Evolutionary conservation across 30 jellyfish, hydroid and myxozoan species (phyloP), one percentile per base, ranked within the genome.

Genomic region (Aurelia aurita complex sp. Pacific): DNA sequence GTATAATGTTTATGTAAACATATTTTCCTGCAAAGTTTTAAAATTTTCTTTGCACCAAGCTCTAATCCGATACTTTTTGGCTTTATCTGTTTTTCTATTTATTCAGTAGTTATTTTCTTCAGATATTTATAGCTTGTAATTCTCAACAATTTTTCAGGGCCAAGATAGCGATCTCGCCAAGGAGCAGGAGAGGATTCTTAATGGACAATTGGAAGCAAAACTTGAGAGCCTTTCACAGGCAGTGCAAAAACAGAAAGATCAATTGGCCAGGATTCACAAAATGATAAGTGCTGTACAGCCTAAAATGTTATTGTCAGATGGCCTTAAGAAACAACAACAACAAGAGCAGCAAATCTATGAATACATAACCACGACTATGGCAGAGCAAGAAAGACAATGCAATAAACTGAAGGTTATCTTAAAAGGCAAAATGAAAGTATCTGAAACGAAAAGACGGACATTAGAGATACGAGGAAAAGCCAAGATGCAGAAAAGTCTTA

Each of bases 341-440:
- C 82, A 82, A 60, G 85, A 82, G 52, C 74, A 69, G 52, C 91
- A 82, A 63, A 82, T 82, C 1, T 71, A 54, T 60, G 91, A 82
- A 2, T 75, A 76, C 43, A 33, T 82, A 15, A 33, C 71, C 38
- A 36, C 71, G 62, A 82, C 77, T 16, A 50, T 82, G n/a, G 79
- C 71, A 16, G 91, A 82, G 62, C 91, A 82, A 53, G 74, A 61
- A 42, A 82, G 71, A 32, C 91, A 82, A 42, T 69, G 91, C 85
- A 57, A 40, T 68, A 82, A 71, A 64, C 67, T 82, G 73, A 71
- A 53, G 36, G 38, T 33, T 52, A 34, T 73, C 4, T 57, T 82
- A 2, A 85, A 82, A 13, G 80, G 85, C 12, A 82, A 82, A 71
- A 72, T 82, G 69, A 73, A 73, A 33, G 63, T 72, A 36, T 52